phyloP scores from a whole-genome alignment of 2,888 invertebrate species.

The Cephalotes varians region DNA sequence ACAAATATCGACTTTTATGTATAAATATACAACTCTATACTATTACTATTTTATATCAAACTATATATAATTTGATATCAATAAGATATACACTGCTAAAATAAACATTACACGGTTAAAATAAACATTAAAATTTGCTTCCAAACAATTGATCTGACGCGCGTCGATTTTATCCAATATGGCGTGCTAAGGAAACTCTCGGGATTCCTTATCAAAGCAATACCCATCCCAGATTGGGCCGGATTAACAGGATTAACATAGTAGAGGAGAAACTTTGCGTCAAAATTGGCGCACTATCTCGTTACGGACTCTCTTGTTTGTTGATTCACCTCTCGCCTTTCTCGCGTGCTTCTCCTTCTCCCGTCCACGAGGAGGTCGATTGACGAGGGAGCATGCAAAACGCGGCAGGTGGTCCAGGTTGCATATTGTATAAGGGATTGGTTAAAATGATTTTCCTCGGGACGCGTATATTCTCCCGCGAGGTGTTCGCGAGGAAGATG shows the following conservation, averaged over 20 bases:
- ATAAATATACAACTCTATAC: not conserved
- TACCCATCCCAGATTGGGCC: constrained; percentile 47
- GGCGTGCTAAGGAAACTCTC: constrained; percentile 40
- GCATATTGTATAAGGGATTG: constrained; percentile 67
- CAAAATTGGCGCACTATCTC: constrained; percentile 71
- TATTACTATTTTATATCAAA: too few relatives aligned
- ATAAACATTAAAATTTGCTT: constrained; percentile 20
- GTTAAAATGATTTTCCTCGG: constrained; percentile 38
- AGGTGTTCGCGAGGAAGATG: constrained; percentile 60
- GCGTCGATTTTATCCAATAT: constrained; percentile 55
- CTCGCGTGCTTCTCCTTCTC: constrained; percentile 26
- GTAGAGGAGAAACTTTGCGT: constrained; percentile 65
- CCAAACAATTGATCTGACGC: constrained; percentile 49
- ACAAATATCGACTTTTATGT: not conserved
- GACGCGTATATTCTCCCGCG: constrained; percentile 41
- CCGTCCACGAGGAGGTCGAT: constrained; percentile 61
- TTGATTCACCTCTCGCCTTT: constrained; percentile 55
- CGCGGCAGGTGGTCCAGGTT: constrained; percentile 51
- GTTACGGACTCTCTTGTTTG: constrained; percentile 72
- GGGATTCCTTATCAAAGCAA: constrained; percentile 48
- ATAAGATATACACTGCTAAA: not conserved
- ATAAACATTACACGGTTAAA: constrained; percentile 11
- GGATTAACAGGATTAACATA: constrained; percentile 57
- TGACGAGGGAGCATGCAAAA: constrained; percentile 52
- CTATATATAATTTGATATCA: not conserved